Evolutionary conservation across 2,797 vertebrate genomes (phyloP).

Genomic region (Etheostoma nigrum): DNA sequence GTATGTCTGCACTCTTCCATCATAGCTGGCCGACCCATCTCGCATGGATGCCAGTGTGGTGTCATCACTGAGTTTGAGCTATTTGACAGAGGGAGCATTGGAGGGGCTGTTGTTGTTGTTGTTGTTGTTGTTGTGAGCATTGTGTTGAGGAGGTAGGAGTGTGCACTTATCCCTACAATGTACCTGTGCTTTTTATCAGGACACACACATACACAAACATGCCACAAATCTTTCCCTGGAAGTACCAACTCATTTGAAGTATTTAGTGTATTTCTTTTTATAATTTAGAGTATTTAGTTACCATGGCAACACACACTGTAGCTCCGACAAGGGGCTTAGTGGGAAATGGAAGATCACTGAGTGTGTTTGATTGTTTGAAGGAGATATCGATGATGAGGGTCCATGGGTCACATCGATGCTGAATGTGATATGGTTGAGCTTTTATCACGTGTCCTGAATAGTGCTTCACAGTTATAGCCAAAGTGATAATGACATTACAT

Average conservation of each 20-base stretch:
- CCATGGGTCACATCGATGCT: background rate
- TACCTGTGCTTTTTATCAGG: slow-evolving; percentile 50
- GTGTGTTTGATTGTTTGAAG: background rate
- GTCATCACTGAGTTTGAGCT: slow-evolving; percentile 39
- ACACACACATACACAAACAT: slow-evolving; percentile 36
- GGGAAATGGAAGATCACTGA: slow-evolving; percentile 31
- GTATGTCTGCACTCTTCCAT: slow-evolving; percentile 52
- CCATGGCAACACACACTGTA: slow-evolving; percentile 47
- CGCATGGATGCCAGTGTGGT: slow-evolving; percentile 31
- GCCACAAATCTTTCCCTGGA: slow-evolving; percentile 28
- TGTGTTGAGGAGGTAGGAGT: background rate
- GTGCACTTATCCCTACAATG: background rate
- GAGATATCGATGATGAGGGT: slow-evolving; percentile 17
- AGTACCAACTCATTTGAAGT: background rate
- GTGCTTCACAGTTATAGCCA: too few species aligned
- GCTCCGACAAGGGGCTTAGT: slow-evolving; percentile 30
- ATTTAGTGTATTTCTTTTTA: too few species aligned
- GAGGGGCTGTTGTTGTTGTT: slow-evolving; percentile 4
- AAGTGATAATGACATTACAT: too few species aligned
- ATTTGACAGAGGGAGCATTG: slow-evolving; percentile 38
- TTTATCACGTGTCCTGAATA: slow-evolving; percentile 10
- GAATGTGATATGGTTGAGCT: background rate
- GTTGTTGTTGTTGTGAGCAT: slow-evolving; percentile 19
- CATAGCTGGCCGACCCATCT: slow-evolving; percentile 44
- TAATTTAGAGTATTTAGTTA: slow-evolving; percentile 50